A percentile compares a stretch with the other conserved stretches of the same genome.
Conservation (phyloP, 1,140 invertebrate genomes). For the Drosophila nigromelanica region DNA sequence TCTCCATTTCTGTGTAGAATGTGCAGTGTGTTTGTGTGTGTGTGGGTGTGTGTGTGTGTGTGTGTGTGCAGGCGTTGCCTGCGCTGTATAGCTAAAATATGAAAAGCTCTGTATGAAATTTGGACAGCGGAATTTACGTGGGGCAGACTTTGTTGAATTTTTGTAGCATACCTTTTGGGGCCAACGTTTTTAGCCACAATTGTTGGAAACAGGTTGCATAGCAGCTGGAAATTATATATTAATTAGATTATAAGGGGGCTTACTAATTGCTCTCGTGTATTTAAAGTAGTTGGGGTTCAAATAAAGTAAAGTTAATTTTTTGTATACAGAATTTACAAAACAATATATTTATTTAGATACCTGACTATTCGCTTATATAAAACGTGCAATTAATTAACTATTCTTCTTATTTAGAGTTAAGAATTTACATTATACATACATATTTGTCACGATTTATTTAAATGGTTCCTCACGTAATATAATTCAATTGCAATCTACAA, state of each 20-base stretch:
- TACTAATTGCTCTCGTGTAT: slow-evolving; percentile 5
- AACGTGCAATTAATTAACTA: too few relatives aligned
- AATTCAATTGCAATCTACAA: slow-evolving; percentile 43
- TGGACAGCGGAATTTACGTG: slow-evolving; percentile 20
- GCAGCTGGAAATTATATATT: slow-evolving; percentile 33
- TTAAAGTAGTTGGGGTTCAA: background rate
- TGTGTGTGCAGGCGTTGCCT: slow-evolving; percentile 10
- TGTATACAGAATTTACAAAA: background rate
- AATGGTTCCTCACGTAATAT: slow-evolving; percentile 38
- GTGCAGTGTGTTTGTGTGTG: background rate
- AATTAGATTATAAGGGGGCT: slow-evolving; percentile 31
- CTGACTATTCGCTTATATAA: background rate
- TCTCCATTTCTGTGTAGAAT: background rate
- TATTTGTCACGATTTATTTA: slow-evolving; percentile 21
- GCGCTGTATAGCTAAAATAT: slow-evolving; percentile 10
- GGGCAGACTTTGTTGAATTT: slow-evolving; percentile 26
- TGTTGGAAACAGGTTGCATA: slow-evolving; percentile 8
- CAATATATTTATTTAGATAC: background rate
- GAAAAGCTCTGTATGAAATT: slow-evolving; percentile 25
- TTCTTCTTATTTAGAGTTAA: background rate
- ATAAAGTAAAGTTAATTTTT: background rate
- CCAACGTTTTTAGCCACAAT: slow-evolving; percentile 15
- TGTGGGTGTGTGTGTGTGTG: background rate
- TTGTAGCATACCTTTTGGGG: slow-evolving; percentile 34
- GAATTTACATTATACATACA: too few relatives aligned